Conservation (phyloP, 2,888 invertebrate species). For the Calliscelio sp. region DNA sequence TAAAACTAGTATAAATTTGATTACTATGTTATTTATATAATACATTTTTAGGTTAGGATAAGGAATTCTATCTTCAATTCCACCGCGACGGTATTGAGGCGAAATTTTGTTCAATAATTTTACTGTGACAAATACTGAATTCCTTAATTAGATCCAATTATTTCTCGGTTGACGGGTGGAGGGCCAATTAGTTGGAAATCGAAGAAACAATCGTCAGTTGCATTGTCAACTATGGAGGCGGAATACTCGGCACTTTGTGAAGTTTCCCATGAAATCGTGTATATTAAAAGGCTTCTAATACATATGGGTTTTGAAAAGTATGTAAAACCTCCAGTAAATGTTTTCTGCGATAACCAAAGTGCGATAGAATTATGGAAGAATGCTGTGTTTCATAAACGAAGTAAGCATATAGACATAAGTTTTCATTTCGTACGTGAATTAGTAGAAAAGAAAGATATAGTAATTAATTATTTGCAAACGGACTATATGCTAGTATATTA, state of each 20-base stretch:
- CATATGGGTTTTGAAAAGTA: slow-evolving; percentile 45
- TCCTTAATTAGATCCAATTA: too few species aligned
- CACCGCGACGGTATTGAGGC: too few species aligned
- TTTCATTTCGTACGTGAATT: slow-evolving; percentile 30
- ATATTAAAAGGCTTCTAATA: background rate
- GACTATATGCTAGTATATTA: slow-evolving; percentile 48
- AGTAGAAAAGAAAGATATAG: background rate
- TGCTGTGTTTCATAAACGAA: slow-evolving; percentile 36
- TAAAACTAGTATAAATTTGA: too few species aligned
- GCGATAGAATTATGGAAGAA: slow-evolving; percentile 16
- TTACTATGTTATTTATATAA: too few species aligned
- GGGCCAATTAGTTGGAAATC: slow-evolving; percentile 15
- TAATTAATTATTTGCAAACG: slow-evolving; percentile 34
- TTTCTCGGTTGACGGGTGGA: too few species aligned
- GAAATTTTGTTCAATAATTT: too few species aligned
- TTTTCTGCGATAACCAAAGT: slow-evolving; percentile 42
- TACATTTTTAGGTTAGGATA: too few species aligned
- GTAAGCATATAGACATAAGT: slow-evolving; percentile 49
- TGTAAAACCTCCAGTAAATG: slow-evolving; percentile 24
- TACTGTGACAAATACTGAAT: too few species aligned
- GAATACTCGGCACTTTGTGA: slow-evolving; percentile 45
- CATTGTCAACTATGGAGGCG: slow-evolving; percentile 20
- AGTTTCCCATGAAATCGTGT: slow-evolving; percentile 32
- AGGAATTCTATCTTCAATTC: too few species aligned
- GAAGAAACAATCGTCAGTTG: slow-evolving; percentile 9